Evolutionary conservation across 2,113 vertebrate genomes (phyloP).

Genomic region (Hypocryptadius cinnamomeus): DNA sequence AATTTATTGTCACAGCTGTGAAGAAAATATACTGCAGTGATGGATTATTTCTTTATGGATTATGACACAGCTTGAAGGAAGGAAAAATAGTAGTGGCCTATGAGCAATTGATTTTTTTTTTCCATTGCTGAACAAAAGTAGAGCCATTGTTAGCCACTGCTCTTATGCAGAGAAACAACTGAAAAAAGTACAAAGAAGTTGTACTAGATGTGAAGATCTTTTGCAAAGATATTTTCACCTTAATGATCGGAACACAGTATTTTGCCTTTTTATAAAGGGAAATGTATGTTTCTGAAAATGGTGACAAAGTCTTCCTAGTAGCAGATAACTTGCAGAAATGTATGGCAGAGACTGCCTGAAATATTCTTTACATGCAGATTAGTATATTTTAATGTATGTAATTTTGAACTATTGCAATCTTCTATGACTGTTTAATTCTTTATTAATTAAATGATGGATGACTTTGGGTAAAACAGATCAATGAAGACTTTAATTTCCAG

Average conservation of each 20-base stretch:
- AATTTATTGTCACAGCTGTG: slow-evolving; percentile 24
- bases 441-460: neutral
- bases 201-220: neutral
- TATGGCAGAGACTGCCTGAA: neutral
- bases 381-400: neutral
- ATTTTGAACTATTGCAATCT: neutral
- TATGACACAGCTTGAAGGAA: slow-evolving; percentile 19
- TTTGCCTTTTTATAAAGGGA: slow-evolving; percentile 10
- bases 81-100: neutral
- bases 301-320: neutral
- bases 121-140: neutral
- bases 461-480: neutral
- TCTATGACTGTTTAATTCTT: neutral
- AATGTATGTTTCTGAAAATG: neutral
- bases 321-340: neutral
- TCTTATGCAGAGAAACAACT: neutral
- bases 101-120: slow-evolving; percentile 5
- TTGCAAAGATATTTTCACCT: slow-evolving; percentile 15
- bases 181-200: neutral
- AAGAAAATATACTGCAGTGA: neutral
- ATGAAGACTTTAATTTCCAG: neutral
- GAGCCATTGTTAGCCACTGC: neutral
- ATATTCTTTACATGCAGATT: neutral
- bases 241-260: neutral
- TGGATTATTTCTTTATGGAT: slow-evolving; percentile 19